phyloP scores from a whole-genome alignment of 2,113 vertebrate genomes.

The Embiotoca jacksoni region DNA sequence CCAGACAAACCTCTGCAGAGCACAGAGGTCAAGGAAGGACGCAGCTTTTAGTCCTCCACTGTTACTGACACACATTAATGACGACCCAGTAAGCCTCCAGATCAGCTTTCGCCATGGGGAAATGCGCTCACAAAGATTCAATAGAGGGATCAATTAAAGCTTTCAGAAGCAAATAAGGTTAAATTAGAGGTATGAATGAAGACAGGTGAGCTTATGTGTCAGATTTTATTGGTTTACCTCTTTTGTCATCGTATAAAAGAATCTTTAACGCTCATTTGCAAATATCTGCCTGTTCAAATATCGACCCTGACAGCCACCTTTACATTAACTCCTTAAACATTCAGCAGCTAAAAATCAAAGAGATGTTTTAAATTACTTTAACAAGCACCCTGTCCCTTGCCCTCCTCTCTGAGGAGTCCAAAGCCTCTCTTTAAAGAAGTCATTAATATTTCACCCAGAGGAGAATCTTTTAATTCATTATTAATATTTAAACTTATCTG shows the following conservation, averaged over 20 bases:
- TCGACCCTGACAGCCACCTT: slow-evolving; percentile 33
- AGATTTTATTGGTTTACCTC: slow-evolving; percentile 3
- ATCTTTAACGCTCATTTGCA: slow-evolving; percentile 20
- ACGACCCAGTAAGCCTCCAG: slow-evolving; percentile 30
- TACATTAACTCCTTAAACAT: slow-evolving; percentile 36
- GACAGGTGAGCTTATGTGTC: slow-evolving; percentile 39
- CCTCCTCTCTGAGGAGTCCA: slow-evolving; percentile 45
- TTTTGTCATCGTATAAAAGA: slow-evolving; percentile 20
- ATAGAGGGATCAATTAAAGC: slow-evolving; percentile 49
- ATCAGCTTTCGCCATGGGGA: slow-evolving; percentile 60
- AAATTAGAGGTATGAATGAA: slow-evolving; percentile 40
- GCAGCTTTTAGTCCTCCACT: slow-evolving; percentile 35
- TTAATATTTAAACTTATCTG: slow-evolving; percentile 78
- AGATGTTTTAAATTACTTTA: slow-evolving; percentile 51
- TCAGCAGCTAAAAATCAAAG: slow-evolving; percentile 50
- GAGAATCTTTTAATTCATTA: slow-evolving; percentile 80
- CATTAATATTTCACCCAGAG: slow-evolving; percentile 80
- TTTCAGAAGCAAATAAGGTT: slow-evolving; percentile 34
- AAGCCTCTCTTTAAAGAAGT: slow-evolving; percentile 58
- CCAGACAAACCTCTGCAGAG: slow-evolving; percentile 37
- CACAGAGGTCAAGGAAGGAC: slow-evolving; percentile 64
- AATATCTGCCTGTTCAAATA: slow-evolving; percentile 34
- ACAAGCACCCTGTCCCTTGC: slow-evolving; percentile 31
- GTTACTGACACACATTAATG: slow-evolving; percentile 51
- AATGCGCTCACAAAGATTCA: slow-evolving; percentile 46